Evolutionary conservation across 2,797 vertebrate genomes (phyloP).

Genomic region (Margarornis squamiger): DNA sequence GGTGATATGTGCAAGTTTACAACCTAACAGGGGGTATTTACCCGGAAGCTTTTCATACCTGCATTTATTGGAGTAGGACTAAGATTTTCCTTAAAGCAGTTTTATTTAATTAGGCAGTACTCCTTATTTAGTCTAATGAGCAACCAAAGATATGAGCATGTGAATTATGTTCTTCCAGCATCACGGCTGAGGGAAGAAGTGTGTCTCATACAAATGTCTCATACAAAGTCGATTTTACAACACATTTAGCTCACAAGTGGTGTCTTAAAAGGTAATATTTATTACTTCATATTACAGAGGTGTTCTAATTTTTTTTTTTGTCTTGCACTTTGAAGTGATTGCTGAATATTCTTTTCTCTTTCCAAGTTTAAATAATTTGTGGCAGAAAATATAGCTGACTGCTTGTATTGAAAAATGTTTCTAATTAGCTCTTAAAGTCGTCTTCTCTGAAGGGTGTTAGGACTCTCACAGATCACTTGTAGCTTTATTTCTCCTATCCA

Average conservation of each 20-base stretch:
- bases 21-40: background rate
- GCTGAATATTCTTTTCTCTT: background rate
- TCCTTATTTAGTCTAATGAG: background rate
- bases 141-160: background rate
- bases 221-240: background rate
- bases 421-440: background rate
- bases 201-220: background rate
- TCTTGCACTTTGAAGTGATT: background rate
- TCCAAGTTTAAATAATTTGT: background rate
- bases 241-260: background rate
- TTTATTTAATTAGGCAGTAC: background rate
- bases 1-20: background rate
- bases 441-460: background rate
- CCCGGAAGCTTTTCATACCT: background rate
- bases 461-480: background rate
- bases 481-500: background rate
- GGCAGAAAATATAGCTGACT: background rate
- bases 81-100: background rate
- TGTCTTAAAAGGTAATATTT: background rate
- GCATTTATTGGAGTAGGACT: background rate
- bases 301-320: background rate
- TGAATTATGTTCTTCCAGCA: background rate
- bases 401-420: background rate
- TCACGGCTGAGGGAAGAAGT: background rate
- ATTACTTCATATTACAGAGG: background rate